Conservation (phyloP, 1,140 invertebrate species). For the Latrodectus geometricus region DNA sequence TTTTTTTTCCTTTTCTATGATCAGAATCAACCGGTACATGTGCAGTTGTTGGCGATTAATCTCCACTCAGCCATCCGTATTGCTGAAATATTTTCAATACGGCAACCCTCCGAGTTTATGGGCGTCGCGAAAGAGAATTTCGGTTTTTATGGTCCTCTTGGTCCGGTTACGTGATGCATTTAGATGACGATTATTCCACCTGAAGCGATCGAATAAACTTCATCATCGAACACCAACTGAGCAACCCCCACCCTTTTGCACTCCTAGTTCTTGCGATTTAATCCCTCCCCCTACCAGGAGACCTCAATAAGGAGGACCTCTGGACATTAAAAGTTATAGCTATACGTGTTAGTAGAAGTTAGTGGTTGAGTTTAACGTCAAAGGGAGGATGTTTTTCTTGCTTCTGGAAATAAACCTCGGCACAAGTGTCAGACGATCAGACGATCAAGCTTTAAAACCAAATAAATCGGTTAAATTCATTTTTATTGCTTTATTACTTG, state of each 20-base stretch:
- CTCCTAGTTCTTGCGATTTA: slow-evolving; percentile 39
- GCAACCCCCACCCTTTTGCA: not conserved
- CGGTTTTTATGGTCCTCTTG: slow-evolving; percentile 46
- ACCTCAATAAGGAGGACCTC: slow-evolving; percentile 37
- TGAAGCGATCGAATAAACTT: slow-evolving; percentile 54
- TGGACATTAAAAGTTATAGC: slow-evolving; percentile 53
- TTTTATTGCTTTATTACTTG: too few species aligned
- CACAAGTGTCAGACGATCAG: too few species aligned
- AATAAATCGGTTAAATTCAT: too few species aligned
- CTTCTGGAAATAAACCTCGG: not conserved
- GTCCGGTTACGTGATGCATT: slow-evolving; percentile 51
- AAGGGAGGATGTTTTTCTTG: not conserved
- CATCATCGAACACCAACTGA: slow-evolving; percentile 25
- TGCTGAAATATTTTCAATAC: slow-evolving; percentile 31
- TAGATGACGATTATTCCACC: slow-evolving; percentile 58
- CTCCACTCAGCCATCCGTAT: not conserved
- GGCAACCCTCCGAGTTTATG: slow-evolving; percentile 46
- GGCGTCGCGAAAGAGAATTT: slow-evolving; percentile 35
- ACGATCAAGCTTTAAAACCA: too few species aligned
- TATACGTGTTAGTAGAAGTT: slow-evolving; percentile 53
- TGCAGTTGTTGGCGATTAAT: slow-evolving; percentile 47
- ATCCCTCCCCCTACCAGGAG: slow-evolving; percentile 25
- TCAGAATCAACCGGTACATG: slow-evolving; percentile 1
- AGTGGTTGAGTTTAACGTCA: slow-evolving; percentile 39
- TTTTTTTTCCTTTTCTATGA: not conserved